Evolutionary conservation across 2,888 invertebrate genomes (phyloP).

Genomic region (Brachyptera putata): DNA sequence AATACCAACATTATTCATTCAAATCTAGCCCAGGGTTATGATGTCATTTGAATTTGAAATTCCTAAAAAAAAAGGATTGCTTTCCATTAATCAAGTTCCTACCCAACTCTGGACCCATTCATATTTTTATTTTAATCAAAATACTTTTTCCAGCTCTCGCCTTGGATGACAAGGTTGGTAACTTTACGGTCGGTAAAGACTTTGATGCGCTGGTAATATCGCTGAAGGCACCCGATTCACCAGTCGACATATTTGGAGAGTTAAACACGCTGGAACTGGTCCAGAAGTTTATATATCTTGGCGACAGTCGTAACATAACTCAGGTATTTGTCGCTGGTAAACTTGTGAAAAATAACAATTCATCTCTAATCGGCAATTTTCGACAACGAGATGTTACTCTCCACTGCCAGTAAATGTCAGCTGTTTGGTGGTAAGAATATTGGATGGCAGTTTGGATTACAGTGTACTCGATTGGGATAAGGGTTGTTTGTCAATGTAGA

Average conservation of each 20-base stretch:
- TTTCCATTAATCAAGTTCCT: too few relatives aligned
- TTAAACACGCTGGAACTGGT: slow-evolving; percentile 56
- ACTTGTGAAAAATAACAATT: slow-evolving; percentile 52
- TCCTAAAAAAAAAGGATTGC: too few relatives aligned
- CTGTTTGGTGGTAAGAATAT: too few relatives aligned
- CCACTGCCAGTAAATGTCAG: too few relatives aligned
- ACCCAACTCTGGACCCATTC: background rate
- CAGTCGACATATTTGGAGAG: slow-evolving; percentile 38
- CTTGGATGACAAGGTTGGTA: slow-evolving; percentile 70
- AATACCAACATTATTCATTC: too few relatives aligned
- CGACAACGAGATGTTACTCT: too few relatives aligned
- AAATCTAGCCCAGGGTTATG: too few relatives aligned
- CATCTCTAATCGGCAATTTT: too few relatives aligned
- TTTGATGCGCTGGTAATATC: slow-evolving; percentile 84
- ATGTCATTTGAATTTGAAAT: too few relatives aligned
- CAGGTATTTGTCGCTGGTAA: slow-evolving; percentile 72
- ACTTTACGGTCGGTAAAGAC: slow-evolving; percentile 73
- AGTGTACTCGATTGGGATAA: too few relatives aligned
- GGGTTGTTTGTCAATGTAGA: too few relatives aligned
- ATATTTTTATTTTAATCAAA: background rate
- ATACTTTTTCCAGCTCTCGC: slow-evolving; percentile 58
- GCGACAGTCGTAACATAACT: slow-evolving; percentile 77
- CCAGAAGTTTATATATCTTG: slow-evolving; percentile 72
- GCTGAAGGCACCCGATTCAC: slow-evolving; percentile 43
- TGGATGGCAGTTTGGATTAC: too few relatives aligned